Evolutionary conservation across 2,888 invertebrate genomes (phyloP), one percentile per base, ranked within the genome.

Genomic region (Conistra vaccinii): DNA sequence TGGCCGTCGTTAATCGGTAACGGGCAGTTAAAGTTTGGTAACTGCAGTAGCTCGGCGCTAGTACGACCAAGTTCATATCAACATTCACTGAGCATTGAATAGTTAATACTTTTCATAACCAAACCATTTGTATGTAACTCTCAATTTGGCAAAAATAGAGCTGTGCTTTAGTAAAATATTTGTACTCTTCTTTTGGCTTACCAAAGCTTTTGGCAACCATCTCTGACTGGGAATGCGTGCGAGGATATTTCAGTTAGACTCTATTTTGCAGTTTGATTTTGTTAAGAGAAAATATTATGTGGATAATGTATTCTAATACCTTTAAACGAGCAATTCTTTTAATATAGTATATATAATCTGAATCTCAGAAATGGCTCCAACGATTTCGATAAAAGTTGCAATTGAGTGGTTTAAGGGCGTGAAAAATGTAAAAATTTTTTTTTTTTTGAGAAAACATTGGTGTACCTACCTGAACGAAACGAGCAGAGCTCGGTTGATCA

Each of bases 51-150:
- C 42, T 57, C 45, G n/a, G 14, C 12, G 32, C 66, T 68, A 3
- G 35, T 45, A 51, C 53, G 72, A 78, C 58, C 55, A 75, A 87
- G 68, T 87, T 78, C 60, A 73, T 63, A 65, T 76, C 73, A 71
- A 69, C 77, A 62, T 66, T 58, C 51, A 82, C 51, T 53, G 71
- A 73, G 69, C 75, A 78, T 74, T 76, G 79, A 82, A 82, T 80
- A 78, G 80, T 80, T 76, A 72, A 85, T 77, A 78, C 66, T 81
- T 76, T 81, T 74, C 48, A 61, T 68, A 45, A 61, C 68, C 32
- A 60, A 14, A 65, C 53, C 35, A 61, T 26, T 77, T 66, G 4
- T 65, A 55, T 51, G 55, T 65, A 53, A 65, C 29, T 78, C 58
- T 71, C 58, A 72, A 69, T 72, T 78, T 82, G 65, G 69, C 83